These are phyloP conservation scores for Heteromurus nitidus DNA, from an alignment of 2,888 invertebrate genomes.

Conservation along the genomic window DNA sequence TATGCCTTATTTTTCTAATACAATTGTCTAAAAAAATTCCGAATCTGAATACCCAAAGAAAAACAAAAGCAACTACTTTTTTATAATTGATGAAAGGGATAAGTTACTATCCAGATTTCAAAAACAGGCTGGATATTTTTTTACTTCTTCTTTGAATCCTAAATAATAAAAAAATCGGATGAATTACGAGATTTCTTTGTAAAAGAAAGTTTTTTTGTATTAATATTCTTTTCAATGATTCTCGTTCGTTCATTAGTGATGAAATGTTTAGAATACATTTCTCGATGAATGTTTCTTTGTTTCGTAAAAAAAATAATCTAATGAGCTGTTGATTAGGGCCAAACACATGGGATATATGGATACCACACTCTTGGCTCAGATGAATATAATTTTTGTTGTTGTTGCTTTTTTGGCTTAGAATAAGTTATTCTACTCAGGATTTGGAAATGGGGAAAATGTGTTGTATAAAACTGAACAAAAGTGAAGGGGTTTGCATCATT, in stretches of 20 bases:
- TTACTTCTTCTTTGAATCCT: background rate
- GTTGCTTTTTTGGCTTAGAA: too few species aligned
- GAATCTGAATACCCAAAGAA: slow-evolving; percentile 39
- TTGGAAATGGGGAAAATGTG: too few species aligned
- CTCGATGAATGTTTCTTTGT: slow-evolving; percentile 41
- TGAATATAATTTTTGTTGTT: too few species aligned
- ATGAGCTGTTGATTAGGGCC: slow-evolving; percentile 64
- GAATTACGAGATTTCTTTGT: background rate
- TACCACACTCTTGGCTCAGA: too few species aligned
- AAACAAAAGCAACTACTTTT: slow-evolving; percentile 44
- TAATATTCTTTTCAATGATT: slow-evolving; percentile 19
- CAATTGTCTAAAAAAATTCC: slow-evolving; percentile 61
- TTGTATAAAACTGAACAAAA: too few species aligned
- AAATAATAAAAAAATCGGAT: slow-evolving; percentile 22
- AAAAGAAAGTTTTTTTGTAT: background rate
- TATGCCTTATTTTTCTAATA: slow-evolving; percentile 40
- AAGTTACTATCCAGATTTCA: background rate
- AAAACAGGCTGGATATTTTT: slow-evolving; percentile 19
- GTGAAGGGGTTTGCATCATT: too few species aligned
- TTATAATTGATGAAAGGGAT: slow-evolving; percentile 23
- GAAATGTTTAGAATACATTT: too few species aligned
- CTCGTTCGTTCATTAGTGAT: slow-evolving; percentile 50
- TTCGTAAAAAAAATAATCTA: too few species aligned
- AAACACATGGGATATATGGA: too few species aligned
- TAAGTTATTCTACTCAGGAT: too few species aligned